Conservation (phyloP, 92 coral and sea anemone genomes). For the Zoanthus gigantus region DNA sequence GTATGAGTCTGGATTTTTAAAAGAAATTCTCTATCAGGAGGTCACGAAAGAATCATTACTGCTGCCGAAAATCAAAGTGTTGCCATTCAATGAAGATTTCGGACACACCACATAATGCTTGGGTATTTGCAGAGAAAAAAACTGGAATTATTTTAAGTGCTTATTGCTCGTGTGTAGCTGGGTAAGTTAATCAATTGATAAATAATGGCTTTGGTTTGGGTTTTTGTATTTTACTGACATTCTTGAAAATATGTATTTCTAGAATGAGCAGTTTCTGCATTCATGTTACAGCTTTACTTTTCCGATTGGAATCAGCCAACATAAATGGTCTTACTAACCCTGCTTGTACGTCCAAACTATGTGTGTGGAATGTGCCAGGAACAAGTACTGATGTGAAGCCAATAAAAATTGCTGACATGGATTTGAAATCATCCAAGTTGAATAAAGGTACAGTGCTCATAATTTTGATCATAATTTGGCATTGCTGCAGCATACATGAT, state of each 20-base stretch:
- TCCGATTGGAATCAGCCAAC: conserved; percentile 43
- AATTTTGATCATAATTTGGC: neutral
- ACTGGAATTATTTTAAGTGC: conserved; percentile 60
- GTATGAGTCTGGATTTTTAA: conserved; percentile 66
- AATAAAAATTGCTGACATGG: too few species aligned
- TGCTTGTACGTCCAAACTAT: conserved; percentile 33
- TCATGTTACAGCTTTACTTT: conserved; percentile 53
- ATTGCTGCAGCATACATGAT: neutral
- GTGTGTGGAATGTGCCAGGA: conserved; percentile 39
- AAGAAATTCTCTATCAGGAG: conserved; percentile 51
- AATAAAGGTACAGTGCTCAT: too few species aligned
- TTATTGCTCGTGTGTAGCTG: conserved; percentile 69
- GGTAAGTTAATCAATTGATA: neutral
- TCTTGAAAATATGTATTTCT: conserved; percentile 11
- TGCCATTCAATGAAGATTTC: conserved; percentile 67
- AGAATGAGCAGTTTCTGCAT: conserved; percentile 51
- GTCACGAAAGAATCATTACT: conserved; percentile 55
- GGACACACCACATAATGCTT: conserved; percentile 58
- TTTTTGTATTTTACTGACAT: conserved; percentile 16
- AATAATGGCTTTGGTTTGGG: neutral
- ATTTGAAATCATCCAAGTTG: too few species aligned
- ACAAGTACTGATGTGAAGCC: conserved; percentile 18
- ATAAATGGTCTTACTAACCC: conserved; percentile 53
- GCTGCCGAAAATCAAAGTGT: conserved; percentile 63
- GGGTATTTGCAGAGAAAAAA: conserved; percentile 60